Evolutionary conservation across 2,113 vertebrate genomes (phyloP).

Genomic region (Gorsachius goisagi): DNA sequence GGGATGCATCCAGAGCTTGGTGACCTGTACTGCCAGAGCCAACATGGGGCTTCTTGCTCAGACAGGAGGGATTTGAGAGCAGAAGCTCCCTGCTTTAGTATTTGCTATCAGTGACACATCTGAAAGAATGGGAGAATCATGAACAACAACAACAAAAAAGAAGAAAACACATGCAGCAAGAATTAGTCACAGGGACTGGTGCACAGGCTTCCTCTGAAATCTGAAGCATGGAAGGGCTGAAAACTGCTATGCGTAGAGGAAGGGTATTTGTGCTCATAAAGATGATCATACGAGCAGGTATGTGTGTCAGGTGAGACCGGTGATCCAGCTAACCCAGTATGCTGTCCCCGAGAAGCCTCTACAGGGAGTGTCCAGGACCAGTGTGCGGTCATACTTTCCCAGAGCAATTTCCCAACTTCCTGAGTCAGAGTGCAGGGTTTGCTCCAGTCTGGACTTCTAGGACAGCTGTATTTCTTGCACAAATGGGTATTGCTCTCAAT

Average conservation of each 20-base stretch:
- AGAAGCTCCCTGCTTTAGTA: background rate
- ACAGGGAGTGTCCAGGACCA: background rate
- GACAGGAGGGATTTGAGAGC: background rate
- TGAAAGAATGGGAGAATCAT: too few relatives aligned
- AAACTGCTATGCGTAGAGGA: too few relatives aligned
- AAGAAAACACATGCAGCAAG: too few relatives aligned
- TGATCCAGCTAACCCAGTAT: background rate
- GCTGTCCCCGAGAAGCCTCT: background rate
- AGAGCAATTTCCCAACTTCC: background rate
- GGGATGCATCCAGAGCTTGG: background rate
- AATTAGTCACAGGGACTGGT: too few relatives aligned
- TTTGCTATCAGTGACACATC: background rate
- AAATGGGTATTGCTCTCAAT: background rate
- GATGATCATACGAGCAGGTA: background rate
- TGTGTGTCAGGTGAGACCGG: background rate
- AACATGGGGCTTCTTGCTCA: background rate
- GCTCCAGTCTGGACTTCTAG: background rate
- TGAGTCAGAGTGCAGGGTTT: background rate
- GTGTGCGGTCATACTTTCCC: background rate
- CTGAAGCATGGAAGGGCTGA: too few relatives aligned
- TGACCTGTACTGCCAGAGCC: background rate
- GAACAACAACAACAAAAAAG: too few relatives aligned
- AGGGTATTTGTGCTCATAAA: background rate
- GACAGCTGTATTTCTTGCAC: background rate
- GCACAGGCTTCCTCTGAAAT: too few relatives aligned